phyloP scores from a whole-genome alignment of 2,797 vertebrate species.

The Aphelocoma californica region DNA sequence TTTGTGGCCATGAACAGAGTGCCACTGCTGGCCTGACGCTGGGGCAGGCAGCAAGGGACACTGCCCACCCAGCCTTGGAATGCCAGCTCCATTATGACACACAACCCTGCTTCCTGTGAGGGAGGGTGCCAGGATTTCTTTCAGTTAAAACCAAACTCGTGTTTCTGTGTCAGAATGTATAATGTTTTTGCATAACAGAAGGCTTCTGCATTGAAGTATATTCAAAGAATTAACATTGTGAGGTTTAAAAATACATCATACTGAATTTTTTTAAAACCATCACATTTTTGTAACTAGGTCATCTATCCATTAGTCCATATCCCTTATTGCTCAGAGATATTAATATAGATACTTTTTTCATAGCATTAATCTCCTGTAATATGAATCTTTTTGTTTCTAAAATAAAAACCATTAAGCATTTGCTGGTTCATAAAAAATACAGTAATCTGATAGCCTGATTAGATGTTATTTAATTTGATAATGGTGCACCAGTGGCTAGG shows the following conservation, averaged over 20 bases:
- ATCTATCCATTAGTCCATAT: slow-evolving; percentile 56
- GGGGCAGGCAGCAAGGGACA: not conserved
- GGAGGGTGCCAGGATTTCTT: not conserved
- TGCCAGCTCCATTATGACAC: not conserved
- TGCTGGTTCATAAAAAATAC: slow-evolving; percentile 30
- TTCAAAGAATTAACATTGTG: not conserved
- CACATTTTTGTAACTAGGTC: slow-evolving; percentile 61
- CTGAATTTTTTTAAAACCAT: slow-evolving; percentile 33
- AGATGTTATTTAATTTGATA: slow-evolving; percentile 63
- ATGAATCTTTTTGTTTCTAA: slow-evolving; percentile 30
- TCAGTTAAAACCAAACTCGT: slow-evolving; percentile 6
- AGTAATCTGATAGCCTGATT: slow-evolving; percentile 57
- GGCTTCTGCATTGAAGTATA: not conserved
- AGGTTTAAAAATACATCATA: slow-evolving; percentile 46
- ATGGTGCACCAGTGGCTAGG: not conserved
- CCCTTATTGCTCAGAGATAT: slow-evolving; percentile 41
- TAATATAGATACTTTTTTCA: slow-evolving; percentile 55
- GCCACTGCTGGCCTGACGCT: not conserved
- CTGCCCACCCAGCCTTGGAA: not conserved
- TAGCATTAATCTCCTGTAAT: slow-evolving; percentile 55
- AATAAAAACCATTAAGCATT: slow-evolving; percentile 53
- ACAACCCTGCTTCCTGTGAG: not conserved
- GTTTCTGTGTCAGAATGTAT: not conserved
- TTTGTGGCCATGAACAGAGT: not conserved
- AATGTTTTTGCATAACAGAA: slow-evolving; percentile 18